phyloP scores from a whole-genome alignment of 2,113 vertebrate genomes.

The Gymnocephalus cernua region DNA sequence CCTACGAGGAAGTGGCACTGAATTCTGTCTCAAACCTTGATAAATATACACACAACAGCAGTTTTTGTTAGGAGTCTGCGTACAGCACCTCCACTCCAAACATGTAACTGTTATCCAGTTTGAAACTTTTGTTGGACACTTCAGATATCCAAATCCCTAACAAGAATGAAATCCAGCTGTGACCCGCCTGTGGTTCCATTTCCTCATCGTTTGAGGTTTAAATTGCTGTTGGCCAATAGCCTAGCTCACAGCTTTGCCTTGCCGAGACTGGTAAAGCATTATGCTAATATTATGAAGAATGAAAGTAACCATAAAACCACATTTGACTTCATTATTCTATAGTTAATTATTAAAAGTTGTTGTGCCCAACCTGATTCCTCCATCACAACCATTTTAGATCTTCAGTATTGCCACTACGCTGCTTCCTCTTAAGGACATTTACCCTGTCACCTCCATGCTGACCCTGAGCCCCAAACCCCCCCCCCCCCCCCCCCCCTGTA shows the following conservation, averaged over 20 bases:
- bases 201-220: background rate
- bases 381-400: background rate
- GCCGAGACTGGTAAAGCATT: background rate
- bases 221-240: background rate
- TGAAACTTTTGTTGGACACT: background rate
- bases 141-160: background rate
- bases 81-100: too few species aligned
- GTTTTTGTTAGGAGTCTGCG: background rate
- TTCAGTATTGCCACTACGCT: background rate
- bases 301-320: background rate
- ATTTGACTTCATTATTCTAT: background rate
- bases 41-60: background rate
- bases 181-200: background rate
- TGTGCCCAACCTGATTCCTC: background rate
- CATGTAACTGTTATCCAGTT: background rate
- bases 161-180: constrained; percentile 7
- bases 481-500: constrained; percentile 1
- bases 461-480: background rate
- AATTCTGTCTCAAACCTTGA: background rate
- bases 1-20: too few species aligned
- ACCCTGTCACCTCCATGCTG: background rate
- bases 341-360: background rate
- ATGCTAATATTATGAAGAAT: background rate
- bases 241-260: background rate
- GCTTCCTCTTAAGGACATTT: background rate